A percentile compares a stretch with the other conserved stretches of the same genome.
phyloP scores from a whole-genome alignment of 2,797 vertebrate genomes.

The Squalus acanthias region DNA sequence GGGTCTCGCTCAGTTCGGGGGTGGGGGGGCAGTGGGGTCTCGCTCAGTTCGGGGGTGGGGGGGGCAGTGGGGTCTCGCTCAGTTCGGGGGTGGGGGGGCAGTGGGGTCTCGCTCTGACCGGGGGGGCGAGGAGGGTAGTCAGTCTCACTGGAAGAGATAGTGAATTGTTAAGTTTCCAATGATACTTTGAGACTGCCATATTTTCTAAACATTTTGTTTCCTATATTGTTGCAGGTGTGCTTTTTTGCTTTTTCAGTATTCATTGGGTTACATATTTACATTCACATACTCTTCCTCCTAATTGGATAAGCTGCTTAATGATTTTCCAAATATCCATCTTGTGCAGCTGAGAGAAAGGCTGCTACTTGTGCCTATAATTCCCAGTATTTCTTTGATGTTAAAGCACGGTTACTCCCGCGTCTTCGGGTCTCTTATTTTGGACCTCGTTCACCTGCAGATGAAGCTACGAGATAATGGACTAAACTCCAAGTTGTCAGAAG shows the following conservation, averaged over 20 bases:
- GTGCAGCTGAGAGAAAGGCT: not conserved
- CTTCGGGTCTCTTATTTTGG: not conserved
- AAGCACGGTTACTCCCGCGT: not conserved
- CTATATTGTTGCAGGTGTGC: not conserved
- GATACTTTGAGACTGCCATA: not conserved
- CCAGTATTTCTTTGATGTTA: not conserved
- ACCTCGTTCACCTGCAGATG: not conserved
- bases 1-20: no score
- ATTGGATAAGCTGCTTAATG: not conserved
- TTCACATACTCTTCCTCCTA: not conserved
- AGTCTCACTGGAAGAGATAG: not conserved
- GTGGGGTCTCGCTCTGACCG: no score
- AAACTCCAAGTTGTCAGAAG: not conserved
- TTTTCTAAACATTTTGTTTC: not conserved
- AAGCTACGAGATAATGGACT: not conserved
- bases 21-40: no score
- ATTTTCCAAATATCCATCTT: not conserved
- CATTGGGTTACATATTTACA: not conserved
- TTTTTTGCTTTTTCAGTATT: not conserved
- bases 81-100: no score
- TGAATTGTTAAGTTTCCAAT: not conserved
- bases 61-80: no score
- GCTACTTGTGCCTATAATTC: not conserved
- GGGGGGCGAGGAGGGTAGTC: no score
- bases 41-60: no score